phyloP scores from a whole-genome alignment of 2,113 vertebrate species.

The Pluvianellus socialis region DNA sequence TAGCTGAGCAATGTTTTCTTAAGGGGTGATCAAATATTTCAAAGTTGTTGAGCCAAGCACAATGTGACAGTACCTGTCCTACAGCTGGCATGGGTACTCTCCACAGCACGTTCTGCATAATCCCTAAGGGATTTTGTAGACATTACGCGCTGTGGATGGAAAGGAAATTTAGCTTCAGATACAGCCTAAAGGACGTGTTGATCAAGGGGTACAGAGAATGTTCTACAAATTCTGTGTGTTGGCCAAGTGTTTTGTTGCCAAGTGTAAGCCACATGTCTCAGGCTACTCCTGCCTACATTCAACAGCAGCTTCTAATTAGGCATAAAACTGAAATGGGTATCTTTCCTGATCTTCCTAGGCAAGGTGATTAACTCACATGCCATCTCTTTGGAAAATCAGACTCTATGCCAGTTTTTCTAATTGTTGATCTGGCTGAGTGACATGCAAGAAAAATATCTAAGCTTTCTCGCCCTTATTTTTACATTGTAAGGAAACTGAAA shows the following conservation, averaged over 20 bases:
- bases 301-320: neutral
- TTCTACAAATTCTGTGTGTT: neutral
- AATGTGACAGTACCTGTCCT: accelerated
- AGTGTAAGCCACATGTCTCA: neutral
- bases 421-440: neutral
- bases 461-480: neutral
- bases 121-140: neutral
- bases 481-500: neutral
- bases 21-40: too few relatives aligned
- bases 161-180: neutral
- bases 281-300: neutral
- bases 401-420: neutral
- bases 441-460: neutral
- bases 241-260: neutral
- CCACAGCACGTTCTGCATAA: neutral
- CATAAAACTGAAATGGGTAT: neutral
- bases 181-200: neutral
- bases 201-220: neutral
- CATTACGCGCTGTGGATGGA: neutral
- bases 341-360: neutral
- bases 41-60: neutral
- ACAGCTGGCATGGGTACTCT: neutral
- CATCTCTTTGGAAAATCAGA: neutral
- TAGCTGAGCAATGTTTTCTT: neutral
- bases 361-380: neutral